These are phyloP conservation scores for Cygnus buccinator DNA, from an alignment of 2,113 vertebrate genomes.

Conservation along the genomic window DNA sequence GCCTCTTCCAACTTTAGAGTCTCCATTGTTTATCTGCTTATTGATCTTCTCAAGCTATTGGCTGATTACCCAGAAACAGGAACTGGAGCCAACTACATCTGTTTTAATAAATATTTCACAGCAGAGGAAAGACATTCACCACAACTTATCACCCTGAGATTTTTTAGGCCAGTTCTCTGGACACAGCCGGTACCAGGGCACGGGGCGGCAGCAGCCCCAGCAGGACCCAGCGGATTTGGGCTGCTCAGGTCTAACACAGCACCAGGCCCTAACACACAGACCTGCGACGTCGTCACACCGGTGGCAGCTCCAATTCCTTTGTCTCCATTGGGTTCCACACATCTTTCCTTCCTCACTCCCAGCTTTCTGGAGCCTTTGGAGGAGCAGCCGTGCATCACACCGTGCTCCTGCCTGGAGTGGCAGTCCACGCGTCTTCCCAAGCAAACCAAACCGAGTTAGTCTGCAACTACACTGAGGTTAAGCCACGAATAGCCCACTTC, in stretches of 20 bases:
- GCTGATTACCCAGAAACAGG: neutral
- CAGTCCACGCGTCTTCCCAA: neutral
- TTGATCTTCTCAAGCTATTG: neutral
- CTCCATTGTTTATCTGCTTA: neutral
- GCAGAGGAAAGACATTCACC: neutral
- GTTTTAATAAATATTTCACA: neutral
- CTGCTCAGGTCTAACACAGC: neutral
- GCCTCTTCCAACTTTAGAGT: constrained; percentile 26
- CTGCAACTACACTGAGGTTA: accelerated
- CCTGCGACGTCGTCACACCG: accelerated
- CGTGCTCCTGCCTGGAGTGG: neutral
- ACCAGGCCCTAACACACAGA: accelerated
- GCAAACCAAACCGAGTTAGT: no score
- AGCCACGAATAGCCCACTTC: neutral
- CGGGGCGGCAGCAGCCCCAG: neutral
- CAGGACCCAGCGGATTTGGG: accelerated
- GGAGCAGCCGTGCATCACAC: neutral
- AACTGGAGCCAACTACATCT: neutral
- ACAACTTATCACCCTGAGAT: accelerated
- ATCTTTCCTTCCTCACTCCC: neutral
- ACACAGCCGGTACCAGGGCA: accelerated
- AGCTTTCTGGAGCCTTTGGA: neutral
- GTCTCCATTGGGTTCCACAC: neutral
- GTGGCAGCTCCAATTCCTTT: accelerated
- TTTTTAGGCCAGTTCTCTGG: neutral